Evolutionary conservation across 1,140 invertebrate genomes (phyloP), one percentile per base, ranked within the genome.

Genomic region (Gonioctena quinquepunctata): DNA sequence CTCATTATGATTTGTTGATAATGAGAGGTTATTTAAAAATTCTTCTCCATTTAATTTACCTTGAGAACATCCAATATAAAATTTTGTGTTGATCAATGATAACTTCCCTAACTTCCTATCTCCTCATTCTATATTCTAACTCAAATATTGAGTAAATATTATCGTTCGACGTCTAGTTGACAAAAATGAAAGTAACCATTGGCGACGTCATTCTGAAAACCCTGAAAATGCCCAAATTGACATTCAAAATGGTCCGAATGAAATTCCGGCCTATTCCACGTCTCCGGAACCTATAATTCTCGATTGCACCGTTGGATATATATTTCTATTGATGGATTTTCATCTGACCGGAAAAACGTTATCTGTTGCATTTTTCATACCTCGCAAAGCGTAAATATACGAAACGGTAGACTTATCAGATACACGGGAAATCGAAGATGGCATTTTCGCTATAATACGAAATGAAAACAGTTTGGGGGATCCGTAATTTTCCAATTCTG

Each of bases 311-410:
- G n/a, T n/a, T n/a, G 22, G 11, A 54, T 16, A 54, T 54, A n/a
- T n/a, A n/a, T 42, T 42, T 42, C 33, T n/a, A 23, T 54, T 54
- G 52, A 54, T 54, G 52, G 52, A 54, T 54, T 54, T 42, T 23
- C 52, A 13, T 23, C 22, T 54, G 52, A 54, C 52, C 52, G 52
- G 52, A 54, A 54, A 54, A 23, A 54, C 11, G 52, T 54, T 54
- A 54, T 54, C 52, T 54, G 52, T 54, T 54, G 52, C 18, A 54
- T 54, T 54, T 54, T 54, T 54, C 52, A 54, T 54, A 54, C 52
- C 11, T 54, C 52, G 52, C 52, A 54, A 54, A 54, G 52, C 52
- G n/a, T 54, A 18, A 54, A 54, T 11, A 16, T 54, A 54, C 18
- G 22, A 54, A 54, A 54, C 19, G 13, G 22, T 23, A 42, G 33